These are phyloP conservation scores for Leptodactylus fallax DNA, from an alignment of 2,797 vertebrate genomes.

Conservation along the genomic window DNA sequence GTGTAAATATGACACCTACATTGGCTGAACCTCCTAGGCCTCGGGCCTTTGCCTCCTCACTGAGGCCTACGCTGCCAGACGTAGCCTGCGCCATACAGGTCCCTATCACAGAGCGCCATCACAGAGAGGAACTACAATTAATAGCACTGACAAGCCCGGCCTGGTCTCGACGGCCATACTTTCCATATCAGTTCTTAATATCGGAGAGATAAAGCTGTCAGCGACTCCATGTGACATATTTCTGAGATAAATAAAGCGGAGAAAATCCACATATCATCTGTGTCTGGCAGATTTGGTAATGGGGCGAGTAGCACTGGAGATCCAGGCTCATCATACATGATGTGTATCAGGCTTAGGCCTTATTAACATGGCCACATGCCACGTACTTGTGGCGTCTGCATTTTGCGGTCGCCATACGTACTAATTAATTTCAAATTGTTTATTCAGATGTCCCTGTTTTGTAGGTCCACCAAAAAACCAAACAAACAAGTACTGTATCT, in stretches of 20 bases:
- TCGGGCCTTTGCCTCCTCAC: not conserved
- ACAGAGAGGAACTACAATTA: constrained; percentile 11
- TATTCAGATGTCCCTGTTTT: too few species aligned
- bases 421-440: too few species aligned
- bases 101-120: not conserved
- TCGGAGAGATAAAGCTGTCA: not conserved
- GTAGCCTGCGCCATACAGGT: not conserved
- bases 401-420: too few species aligned
- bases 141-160: constrained; percentile 24
- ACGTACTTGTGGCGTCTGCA: too few species aligned
- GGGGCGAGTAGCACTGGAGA: not conserved
- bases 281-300: not conserved
- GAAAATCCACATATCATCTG: not conserved
- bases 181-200: constrained; percentile 25
- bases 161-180: constrained; percentile 5
- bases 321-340: too few species aligned
- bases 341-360: too few species aligned
- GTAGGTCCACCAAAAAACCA: too few species aligned
- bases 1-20: constrained; percentile 32
- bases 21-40: constrained; percentile 32
- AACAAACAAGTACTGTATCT: too few species aligned
- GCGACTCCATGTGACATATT: not conserved
- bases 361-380: too few species aligned
- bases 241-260: not conserved
- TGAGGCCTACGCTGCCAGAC: not conserved